Conservation (phyloP, 2,113 vertebrate genomes). For the Silurus glanis region DNA sequence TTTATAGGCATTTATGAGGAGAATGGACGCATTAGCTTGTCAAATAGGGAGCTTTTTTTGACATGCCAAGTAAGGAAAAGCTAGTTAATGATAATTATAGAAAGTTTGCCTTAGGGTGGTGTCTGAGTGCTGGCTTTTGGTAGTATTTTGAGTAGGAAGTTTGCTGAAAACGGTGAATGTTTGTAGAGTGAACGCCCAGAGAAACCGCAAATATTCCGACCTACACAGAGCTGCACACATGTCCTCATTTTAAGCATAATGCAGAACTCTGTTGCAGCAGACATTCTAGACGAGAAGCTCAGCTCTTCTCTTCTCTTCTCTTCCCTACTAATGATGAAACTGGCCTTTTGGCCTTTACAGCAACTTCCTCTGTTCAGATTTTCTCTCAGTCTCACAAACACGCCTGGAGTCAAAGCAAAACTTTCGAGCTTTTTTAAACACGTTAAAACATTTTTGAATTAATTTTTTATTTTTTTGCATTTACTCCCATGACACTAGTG, state of each 20-base stretch:
- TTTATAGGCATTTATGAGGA: not conserved
- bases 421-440: not conserved
- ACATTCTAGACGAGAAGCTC: not conserved
- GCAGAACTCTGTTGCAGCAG: not conserved
- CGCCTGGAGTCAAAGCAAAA: not conserved
- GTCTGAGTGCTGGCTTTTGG: not conserved
- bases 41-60: not conserved
- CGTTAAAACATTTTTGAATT: not conserved
- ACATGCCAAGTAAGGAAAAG: not conserved
- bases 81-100: not conserved
- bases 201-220: slow-evolving; percentile 4
- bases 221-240: not conserved
- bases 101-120: not conserved
- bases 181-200: slow-evolving; percentile 8
- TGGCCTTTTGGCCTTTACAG: not conserved
- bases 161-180: not conserved
- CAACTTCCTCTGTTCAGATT: not conserved
- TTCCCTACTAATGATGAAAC: not conserved
- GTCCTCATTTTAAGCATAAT: not conserved
- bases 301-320: not conserved
- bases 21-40: not conserved
- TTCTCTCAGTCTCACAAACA: not conserved
- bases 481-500: not conserved
- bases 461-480: not conserved
- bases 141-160: slow-evolving; percentile 2